Conservation (phyloP, 1,140 invertebrate species). For the Heliconius hewitsoni region DNA sequence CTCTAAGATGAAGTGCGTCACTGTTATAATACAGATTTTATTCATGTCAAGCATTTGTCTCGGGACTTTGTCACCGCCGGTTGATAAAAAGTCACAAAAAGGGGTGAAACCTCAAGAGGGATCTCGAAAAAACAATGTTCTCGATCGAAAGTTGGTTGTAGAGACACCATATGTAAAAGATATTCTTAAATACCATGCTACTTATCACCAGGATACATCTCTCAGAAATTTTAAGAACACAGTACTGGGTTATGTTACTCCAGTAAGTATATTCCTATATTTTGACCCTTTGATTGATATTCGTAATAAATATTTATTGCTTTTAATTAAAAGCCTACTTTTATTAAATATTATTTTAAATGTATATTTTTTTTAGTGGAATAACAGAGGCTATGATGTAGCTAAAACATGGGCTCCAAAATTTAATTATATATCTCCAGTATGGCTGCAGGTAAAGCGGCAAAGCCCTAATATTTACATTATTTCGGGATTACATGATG, state of each 20-base stretch:
- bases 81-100: conserved; percentile 76
- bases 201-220: conserved; percentile 87
- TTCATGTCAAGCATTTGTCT: conserved; percentile 62
- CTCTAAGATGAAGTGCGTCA: conserved; percentile 63
- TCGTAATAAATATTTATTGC: background rate
- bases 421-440: conserved; percentile 95
- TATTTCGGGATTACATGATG: conserved; percentile 87
- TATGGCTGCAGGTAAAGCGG: conserved; percentile 93
- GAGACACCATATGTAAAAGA: conserved; percentile 85
- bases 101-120: conserved; percentile 82
- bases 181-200: conserved; percentile 88
- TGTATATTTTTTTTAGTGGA: conserved; percentile 88
- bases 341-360: too few relatives aligned
- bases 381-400: conserved; percentile 95
- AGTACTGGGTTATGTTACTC: conserved; percentile 94
- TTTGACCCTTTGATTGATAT: background rate
- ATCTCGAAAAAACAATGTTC: conserved; percentile 85
- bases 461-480: conserved; percentile 83
- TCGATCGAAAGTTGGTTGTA: conserved; percentile 86
- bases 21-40: conserved; percentile 55
- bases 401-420: conserved; percentile 95
- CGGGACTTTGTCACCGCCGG: conserved; percentile 79
- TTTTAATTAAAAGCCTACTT: background rate
- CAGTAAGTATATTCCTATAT: conserved; percentile 81
- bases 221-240: conserved; percentile 85